A percentile compares a stretch with the other conserved stretches of the same genome.
These are phyloP conservation scores for Monodelphis domestica DNA, from an alignment of 2,797 vertebrate species.

Conservation along the genomic window DNA sequence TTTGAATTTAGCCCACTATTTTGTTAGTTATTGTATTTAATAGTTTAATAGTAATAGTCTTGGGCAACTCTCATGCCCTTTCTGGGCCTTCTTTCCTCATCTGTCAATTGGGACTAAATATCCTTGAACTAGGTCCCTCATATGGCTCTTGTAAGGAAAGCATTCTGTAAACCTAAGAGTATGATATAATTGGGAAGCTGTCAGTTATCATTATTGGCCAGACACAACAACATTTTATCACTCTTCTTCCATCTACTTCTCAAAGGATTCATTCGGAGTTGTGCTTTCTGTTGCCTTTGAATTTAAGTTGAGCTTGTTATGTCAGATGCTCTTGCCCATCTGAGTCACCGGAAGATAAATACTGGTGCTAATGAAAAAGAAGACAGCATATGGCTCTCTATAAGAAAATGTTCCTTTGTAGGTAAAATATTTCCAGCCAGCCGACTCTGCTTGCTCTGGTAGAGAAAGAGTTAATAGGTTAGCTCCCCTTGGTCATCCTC, in stretches of 20 bases:
- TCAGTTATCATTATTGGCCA: not conserved
- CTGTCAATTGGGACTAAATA: not conserved
- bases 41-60: no score
- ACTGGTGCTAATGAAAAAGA: slow-evolving; percentile 65
- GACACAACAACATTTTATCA: not conserved
- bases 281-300: not conserved
- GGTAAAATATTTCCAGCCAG: slow-evolving; percentile 76
- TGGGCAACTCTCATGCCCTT: not conserved
- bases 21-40: not conserved
- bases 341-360: slow-evolving; percentile 71
- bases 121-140: not conserved
- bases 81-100: not conserved
- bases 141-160: not conserved
- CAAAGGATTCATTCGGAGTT: not conserved
- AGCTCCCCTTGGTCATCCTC: slow-evolving; percentile 86
- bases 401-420: slow-evolving; percentile 74
- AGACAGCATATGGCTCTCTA: slow-evolving; percentile 62
- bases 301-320: slow-evolving; percentile 16
- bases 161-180: slow-evolving; percentile 16
- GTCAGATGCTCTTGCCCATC: slow-evolving; percentile 58
- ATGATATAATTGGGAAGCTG: slow-evolving; percentile 1
- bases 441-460: slow-evolving; percentile 78
- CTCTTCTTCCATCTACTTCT: not conserved
- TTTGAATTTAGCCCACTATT: not conserved
- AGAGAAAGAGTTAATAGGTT: slow-evolving; percentile 86